Evolutionary conservation across 2,113 vertebrate genomes (phyloP).

Genomic region (Malaclemys terrapin): DNA sequence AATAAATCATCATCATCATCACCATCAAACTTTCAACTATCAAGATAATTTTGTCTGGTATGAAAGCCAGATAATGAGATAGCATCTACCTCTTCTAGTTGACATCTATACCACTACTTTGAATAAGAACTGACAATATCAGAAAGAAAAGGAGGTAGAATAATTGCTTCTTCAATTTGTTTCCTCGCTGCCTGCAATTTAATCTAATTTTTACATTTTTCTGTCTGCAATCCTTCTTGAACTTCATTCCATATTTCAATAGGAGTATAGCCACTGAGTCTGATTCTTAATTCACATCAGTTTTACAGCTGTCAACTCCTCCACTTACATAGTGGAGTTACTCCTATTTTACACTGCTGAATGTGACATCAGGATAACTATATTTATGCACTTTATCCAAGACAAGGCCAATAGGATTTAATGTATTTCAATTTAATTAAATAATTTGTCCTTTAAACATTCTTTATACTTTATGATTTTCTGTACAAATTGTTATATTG

Average conservation of each 20-base stretch:
- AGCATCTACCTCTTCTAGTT: neutral
- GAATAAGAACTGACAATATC: neutral
- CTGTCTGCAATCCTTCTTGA: neutral
- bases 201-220: neutral
- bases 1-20: too few species aligned
- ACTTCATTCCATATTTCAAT: neutral
- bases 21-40: neutral
- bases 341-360: neutral
- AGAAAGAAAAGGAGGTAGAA: neutral
- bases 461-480: neutral
- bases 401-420: neutral
- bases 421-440: neutral
- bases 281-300: neutral
- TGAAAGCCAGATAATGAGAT: rapidly evolving
- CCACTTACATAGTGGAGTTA: too few species aligned
- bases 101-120: neutral
- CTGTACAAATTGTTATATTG: neutral
- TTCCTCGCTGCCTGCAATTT: neutral
- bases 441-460: neutral
- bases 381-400: neutral
- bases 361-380: neutral
- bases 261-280: neutral
- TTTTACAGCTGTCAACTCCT: neutral
- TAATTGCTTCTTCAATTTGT: neutral
- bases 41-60: neutral